Conservation (phyloP, 2,113 vertebrate species). For the Pterophyllum scalare region DNA sequence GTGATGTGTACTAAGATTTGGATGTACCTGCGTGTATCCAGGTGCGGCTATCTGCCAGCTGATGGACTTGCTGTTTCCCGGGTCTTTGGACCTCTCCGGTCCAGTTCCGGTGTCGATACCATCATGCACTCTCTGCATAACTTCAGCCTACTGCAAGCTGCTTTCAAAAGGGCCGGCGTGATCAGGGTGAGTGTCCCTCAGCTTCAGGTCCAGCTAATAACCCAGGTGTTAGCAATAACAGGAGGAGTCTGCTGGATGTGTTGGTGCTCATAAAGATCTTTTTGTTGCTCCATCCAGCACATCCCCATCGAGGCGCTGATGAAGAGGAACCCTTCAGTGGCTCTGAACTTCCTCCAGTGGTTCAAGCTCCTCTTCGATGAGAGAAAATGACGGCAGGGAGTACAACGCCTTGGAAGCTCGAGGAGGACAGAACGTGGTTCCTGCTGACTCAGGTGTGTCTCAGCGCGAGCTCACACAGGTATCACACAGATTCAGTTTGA, state of each 20-base stretch:
- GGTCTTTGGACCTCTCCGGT: slow-evolving; percentile 62
- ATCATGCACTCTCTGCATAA: slow-evolving; percentile 52
- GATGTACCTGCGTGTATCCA: slow-evolving; percentile 10
- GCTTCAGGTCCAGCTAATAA: fast-evolving
- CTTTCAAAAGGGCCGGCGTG: slow-evolving; percentile 60
- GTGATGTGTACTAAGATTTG: neutral
- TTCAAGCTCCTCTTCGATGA: slow-evolving; percentile 89
- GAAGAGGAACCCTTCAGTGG: slow-evolving; percentile 82
- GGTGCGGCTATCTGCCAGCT: slow-evolving; percentile 76
- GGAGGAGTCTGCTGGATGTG: neutral
- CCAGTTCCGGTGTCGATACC: slow-evolving; percentile 41
- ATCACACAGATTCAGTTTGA: too few species aligned
- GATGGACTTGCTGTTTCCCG: slow-evolving; percentile 66
- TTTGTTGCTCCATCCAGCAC: slow-evolving; percentile 33
- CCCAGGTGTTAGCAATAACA: neutral
- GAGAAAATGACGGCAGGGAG: slow-evolving; percentile 78
- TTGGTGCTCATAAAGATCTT: fast-evolving
- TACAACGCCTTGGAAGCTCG: slow-evolving; percentile 85
- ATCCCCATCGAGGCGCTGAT: slow-evolving; percentile 84
- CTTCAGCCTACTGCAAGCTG: slow-evolving; percentile 61
- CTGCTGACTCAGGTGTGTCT: neutral
- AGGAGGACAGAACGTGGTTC: slow-evolving; percentile 81
- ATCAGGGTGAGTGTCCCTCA: slow-evolving; percentile 44
- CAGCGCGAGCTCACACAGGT: neutral
- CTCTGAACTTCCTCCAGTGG: slow-evolving; percentile 89